Evolutionary conservation across 2,797 vertebrate genomes (phyloP).

Genomic region (Perodicticus potto): DNA sequence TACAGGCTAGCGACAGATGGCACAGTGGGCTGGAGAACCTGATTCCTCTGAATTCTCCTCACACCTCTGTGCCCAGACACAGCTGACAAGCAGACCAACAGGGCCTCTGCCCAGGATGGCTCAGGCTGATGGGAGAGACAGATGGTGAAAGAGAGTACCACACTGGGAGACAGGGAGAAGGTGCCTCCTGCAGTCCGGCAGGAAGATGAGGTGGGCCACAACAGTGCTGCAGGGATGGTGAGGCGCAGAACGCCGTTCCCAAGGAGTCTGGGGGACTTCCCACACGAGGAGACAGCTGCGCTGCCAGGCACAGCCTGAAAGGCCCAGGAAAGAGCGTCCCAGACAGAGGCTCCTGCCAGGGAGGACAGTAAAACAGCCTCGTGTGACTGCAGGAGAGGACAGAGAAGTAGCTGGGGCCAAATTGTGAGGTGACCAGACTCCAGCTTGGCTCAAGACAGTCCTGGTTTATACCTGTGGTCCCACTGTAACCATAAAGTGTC

Average conservation of each 20-base stretch:
- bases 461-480: neutral
- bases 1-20: neutral
- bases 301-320: neutral
- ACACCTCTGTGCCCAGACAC: neutral
- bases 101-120: neutral
- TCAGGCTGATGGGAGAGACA: neutral
- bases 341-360: neutral
- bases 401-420: neutral
- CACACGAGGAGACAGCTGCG: neutral
- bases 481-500: fast-evolving
- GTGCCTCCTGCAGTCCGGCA: neutral
- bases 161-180: neutral
- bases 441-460: neutral
- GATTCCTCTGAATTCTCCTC: neutral
- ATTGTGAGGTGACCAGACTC: neutral
- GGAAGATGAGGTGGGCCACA: neutral
- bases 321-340: neutral
- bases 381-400: neutral
- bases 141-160: fast-evolving
- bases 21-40: neutral
- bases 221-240: fast-evolving
- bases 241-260: fast-evolving
- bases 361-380: neutral
- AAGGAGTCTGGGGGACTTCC: fast-evolving
- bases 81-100: neutral